phyloP scores from a whole-genome alignment of 1,140 invertebrate genomes.

The Macrostomum lignano region DNA sequence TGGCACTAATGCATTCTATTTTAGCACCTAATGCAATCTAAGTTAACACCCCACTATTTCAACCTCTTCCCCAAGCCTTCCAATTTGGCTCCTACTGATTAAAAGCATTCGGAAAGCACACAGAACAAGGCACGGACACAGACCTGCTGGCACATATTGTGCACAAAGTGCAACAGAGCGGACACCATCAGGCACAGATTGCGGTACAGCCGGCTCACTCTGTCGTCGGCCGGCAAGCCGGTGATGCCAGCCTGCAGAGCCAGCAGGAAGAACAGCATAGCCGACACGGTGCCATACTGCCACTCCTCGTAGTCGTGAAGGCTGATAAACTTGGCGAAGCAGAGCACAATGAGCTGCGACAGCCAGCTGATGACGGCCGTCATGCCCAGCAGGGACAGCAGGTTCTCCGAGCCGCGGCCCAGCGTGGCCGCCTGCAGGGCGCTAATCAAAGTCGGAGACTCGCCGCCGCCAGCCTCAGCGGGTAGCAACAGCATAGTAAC shows the following conservation, averaged over 20 bases:
- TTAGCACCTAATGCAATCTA: no score
- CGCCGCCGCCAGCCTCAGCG: conserved; percentile 21
- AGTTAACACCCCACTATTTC: no score
- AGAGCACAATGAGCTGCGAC: conserved; percentile 47
- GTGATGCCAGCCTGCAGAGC: conserved; percentile 70
- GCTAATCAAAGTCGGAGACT: conserved; percentile 31
- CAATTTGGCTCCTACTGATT: no score
- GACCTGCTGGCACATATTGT: no score
- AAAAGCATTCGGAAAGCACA: no score
- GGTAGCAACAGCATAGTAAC: no score
- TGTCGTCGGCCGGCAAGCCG: conserved; percentile 52
- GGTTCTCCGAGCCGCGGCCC: conserved; percentile 58
- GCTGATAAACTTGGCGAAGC: conserved; percentile 53
- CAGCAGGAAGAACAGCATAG: conserved; percentile 67
- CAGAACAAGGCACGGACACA: no score
- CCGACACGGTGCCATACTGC: conserved; percentile 56
- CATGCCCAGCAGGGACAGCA: conserved; percentile 59
- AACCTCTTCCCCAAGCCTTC: no score
- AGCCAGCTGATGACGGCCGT: conserved; percentile 59
- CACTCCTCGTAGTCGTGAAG: conserved; percentile 57
- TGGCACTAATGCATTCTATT: no score
- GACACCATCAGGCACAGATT: conserved; percentile 68
- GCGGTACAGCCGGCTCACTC: conserved; percentile 50
- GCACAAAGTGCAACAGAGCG: conserved; percentile 48
- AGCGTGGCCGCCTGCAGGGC: conserved; percentile 34